Evolutionary conservation across 64 coral and sea anemone species (phyloP).

Genomic region (Astreopora myriophthalma): DNA sequence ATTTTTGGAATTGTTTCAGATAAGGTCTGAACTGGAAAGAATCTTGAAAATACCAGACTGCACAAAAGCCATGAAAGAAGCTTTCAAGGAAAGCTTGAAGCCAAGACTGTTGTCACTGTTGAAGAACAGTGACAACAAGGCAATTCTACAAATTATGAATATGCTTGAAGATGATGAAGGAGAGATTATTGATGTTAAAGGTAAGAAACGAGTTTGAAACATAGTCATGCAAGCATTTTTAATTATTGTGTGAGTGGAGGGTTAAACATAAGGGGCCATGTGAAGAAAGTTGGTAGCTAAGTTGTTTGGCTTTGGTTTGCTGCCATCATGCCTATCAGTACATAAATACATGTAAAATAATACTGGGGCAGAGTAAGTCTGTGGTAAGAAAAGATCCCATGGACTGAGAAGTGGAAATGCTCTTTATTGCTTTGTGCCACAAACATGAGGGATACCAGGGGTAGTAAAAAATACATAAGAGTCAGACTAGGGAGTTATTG

Average conservation of each 20-base stretch:
- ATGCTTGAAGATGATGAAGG: neutral
- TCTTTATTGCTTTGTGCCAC: neutral
- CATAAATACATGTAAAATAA: neutral
- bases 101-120: neutral
- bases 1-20: neutral
- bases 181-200: neutral
- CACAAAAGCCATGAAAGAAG: neutral
- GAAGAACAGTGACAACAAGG: no score
- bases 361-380: neutral
- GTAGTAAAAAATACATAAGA: neutral
- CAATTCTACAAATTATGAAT: neutral
- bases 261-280: neutral
- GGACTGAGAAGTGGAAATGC: neutral
- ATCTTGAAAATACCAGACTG: neutral
- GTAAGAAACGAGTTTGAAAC: neutral
- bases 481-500: neutral
- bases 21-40: neutral
- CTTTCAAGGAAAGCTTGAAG: neutral
- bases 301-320: neutral
- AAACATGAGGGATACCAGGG: neutral
- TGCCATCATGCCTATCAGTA: neutral
- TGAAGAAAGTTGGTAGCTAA: neutral
- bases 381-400: neutral
- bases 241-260: neutral
- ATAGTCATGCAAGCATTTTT: neutral